A percentile compares a stretch with the other conserved stretches of the same genome.
Evolutionary conservation across 2,888 invertebrate genomes (phyloP).

Genomic region (Aquatica leii): DNA sequence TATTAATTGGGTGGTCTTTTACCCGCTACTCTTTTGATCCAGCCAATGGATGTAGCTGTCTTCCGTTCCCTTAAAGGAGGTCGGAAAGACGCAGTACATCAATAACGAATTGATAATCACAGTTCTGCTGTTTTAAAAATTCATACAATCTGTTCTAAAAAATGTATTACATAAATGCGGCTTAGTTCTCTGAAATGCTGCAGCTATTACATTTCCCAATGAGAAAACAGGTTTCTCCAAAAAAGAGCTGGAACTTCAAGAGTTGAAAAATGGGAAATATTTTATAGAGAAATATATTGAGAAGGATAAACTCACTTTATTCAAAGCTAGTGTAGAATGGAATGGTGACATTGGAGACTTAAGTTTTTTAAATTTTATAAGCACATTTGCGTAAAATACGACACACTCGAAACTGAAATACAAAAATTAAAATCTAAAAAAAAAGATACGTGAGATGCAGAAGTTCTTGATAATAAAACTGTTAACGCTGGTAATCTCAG

Average conservation of each 20-base stretch:
- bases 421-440: background rate
- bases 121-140: conserved; percentile 17
- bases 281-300: conserved; percentile 14
- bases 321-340: conserved; percentile 3
- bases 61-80: background rate
- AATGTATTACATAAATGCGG: conserved; percentile 13
- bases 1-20: conserved; percentile 51
- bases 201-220: conserved; percentile 15
- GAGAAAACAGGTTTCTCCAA: conserved; percentile 5
- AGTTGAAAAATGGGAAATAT: conserved; percentile 8
- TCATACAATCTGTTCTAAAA: conserved; percentile 9
- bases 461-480: background rate
- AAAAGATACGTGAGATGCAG: background rate
- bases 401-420: conserved; percentile 5
- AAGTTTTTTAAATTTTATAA: conserved; percentile 11
- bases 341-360: conserved; percentile 13
- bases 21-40: conserved; percentile 52
- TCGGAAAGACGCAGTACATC: conserved; percentile 21
- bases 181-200: conserved; percentile 13
- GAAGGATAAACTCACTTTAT: conserved; percentile 9
- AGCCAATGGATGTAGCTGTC: too few relatives aligned
- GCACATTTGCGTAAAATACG: conserved; percentile 6
- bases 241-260: conserved; percentile 13
- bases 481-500: background rate
- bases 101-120: conserved; percentile 17